phyloP scores from a whole-genome alignment of 64 coral and sea anemone genomes.

The Montipora sp. region DNA sequence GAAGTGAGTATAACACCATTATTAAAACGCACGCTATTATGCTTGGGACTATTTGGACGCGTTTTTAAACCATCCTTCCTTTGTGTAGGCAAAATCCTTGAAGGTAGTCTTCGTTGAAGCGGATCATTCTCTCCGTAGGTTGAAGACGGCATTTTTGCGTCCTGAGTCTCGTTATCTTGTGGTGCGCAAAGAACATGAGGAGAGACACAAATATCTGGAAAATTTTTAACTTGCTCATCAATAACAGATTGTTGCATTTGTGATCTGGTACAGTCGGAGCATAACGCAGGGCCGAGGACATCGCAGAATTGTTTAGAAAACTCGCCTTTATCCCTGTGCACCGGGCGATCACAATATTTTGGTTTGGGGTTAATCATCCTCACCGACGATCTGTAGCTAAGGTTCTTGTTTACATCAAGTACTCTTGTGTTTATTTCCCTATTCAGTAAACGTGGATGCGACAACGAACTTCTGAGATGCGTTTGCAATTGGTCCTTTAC shows the following conservation, averaged over 20 bases:
- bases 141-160: slow-evolving; percentile 8
- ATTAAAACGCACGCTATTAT: neutral
- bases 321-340: slow-evolving; percentile 15
- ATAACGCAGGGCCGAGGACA: slow-evolving; percentile 56
- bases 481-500: neutral
- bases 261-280: slow-evolving; percentile 35
- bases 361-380: neutral
- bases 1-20: neutral
- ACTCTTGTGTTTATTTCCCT: neutral
- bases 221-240: slow-evolving; percentile 16
- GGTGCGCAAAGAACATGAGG: slow-evolving; percentile 60
- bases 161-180: slow-evolving; percentile 17
- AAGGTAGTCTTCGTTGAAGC: slow-evolving; percentile 21
- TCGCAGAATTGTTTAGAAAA: slow-evolving; percentile 64
- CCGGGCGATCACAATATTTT: slow-evolving; percentile 10
- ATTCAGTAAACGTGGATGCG: too few species aligned
- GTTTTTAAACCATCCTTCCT: neutral
- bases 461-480: too few species aligned
- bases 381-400: neutral
- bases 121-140: slow-evolving; percentile 45
- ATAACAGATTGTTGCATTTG: slow-evolving; percentile 40
- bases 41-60: slow-evolving; percentile 16
- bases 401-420: neutral
- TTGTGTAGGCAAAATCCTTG: neutral
- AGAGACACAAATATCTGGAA: slow-evolving; percentile 63